phyloP scores from a whole-genome alignment of 1,140 invertebrate genomes.

The Sinonovacula constricta region DNA sequence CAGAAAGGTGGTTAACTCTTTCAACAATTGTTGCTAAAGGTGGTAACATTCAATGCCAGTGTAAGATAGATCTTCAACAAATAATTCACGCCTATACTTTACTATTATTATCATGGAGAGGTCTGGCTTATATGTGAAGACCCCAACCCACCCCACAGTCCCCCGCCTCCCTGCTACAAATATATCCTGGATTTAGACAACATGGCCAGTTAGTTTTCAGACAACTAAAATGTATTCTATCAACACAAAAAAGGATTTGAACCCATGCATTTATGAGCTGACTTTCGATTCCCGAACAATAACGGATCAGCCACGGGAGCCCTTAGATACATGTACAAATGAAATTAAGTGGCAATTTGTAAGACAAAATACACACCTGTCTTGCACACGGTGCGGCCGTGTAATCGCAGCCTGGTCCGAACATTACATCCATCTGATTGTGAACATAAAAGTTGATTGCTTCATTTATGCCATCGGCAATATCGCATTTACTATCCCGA shows the following conservation, averaged over 20 bases:
- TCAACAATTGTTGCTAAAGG: no score
- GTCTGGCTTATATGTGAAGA: no score
- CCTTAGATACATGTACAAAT: slow-evolving; percentile 73
- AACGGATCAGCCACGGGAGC: slow-evolving; percentile 89
- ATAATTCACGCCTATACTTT: no score
- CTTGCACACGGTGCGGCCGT: slow-evolving; percentile 93
- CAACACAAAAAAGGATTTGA: slow-evolving; percentile 82
- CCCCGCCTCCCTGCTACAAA: no score
- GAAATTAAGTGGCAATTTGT: slow-evolving; percentile 90
- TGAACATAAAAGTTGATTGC: slow-evolving; percentile 68
- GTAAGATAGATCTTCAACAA: no score
- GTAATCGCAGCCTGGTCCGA: slow-evolving; percentile 95
- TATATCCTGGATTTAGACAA: no score
- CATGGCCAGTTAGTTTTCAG: no score
- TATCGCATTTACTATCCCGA: slow-evolving; percentile 66
- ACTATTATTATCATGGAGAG: no score
- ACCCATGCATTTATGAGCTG: slow-evolving; percentile 84
- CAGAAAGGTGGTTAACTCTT: no score
- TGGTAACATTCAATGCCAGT: no score
- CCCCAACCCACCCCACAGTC: no score
- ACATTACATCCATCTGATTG: slow-evolving; percentile 85
- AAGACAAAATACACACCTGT: slow-evolving; percentile 89
- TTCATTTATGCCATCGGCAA: slow-evolving; percentile 63
- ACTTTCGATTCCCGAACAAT: slow-evolving; percentile 90
- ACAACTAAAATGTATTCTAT: no score